Percentiles rank a stretch among this genome's conserved stretches.
Evolutionary conservation across 2,888 invertebrate species (phyloP).

Genomic region (Reticulitermes lucifugus): DNA sequence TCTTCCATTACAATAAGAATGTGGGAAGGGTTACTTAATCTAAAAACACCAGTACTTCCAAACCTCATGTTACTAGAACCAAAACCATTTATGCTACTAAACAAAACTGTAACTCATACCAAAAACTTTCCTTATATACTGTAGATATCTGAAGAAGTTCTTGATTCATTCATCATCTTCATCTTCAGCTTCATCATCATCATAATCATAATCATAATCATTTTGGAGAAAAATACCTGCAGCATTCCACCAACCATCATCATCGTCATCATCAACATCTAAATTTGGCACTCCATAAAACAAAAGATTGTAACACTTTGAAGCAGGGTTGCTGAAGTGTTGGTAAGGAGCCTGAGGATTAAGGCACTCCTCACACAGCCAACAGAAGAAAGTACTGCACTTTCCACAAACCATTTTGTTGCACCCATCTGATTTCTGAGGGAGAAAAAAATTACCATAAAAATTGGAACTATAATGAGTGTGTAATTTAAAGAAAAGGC

Average conservation of each 20-base stretch:
- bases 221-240: background rate
- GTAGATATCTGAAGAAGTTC: too few species aligned
- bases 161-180: background rate
- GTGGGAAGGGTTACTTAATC: too few species aligned
- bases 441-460: conserved; percentile 35
- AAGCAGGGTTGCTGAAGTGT: conserved; percentile 66
- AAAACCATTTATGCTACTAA: too few species aligned
- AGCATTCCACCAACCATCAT: conserved; percentile 56
- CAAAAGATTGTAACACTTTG: conserved; percentile 67
- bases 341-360: conserved; percentile 67
- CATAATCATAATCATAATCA: background rate
- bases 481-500: too few species aligned
- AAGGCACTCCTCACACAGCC: conserved; percentile 68
- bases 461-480: too few species aligned
- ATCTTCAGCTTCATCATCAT: too few species aligned
- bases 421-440: conserved; percentile 74
- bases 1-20: too few species aligned
- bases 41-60: too few species aligned
- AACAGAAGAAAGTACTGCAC: conserved; percentile 73
- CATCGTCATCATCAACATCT: conserved; percentile 57
- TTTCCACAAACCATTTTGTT: conserved; percentile 76
- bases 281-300: conserved; percentile 61
- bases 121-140: too few species aligned
- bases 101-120: too few species aligned
- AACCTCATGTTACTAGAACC: too few species aligned